phyloP scores from a whole-genome alignment of 2,888 invertebrate species.

The Carpatolechia fugitivella region DNA sequence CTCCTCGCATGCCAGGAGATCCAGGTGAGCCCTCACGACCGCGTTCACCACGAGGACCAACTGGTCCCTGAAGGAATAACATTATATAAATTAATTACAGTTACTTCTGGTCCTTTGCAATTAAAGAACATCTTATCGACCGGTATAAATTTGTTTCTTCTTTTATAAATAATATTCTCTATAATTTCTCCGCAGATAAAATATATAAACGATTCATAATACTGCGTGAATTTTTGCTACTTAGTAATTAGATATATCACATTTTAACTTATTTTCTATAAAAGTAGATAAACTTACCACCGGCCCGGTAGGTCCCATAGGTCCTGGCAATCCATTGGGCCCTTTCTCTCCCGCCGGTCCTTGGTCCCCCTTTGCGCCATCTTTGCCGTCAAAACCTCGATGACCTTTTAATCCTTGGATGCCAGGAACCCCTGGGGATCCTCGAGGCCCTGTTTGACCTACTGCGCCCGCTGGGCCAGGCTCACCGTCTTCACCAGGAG shows the following conservation, averaged over 20 bases:
- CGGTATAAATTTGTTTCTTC: too few species aligned
- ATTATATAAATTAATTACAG: neutral
- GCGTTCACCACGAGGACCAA: slow-evolving; percentile 89
- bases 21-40: slow-evolving; percentile 91
- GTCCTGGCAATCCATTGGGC: slow-evolving; percentile 81
- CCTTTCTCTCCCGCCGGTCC: slow-evolving; percentile 89
- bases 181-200: too few species aligned
- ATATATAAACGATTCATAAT: too few species aligned
- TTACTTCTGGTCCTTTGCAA: too few species aligned
- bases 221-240: too few species aligned
- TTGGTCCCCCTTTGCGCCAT: slow-evolving; percentile 90
- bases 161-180: too few species aligned
- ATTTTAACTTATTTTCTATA: too few species aligned
- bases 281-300: slow-evolving; percentile 69
- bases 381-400: slow-evolving; percentile 87
- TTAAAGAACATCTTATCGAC: too few species aligned
- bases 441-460: slow-evolving; percentile 87
- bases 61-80: slow-evolving; percentile 80
- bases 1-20: slow-evolving; percentile 86
- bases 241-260: too few species aligned
- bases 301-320: slow-evolving; percentile 85
- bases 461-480: slow-evolving; percentile 84
- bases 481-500: slow-evolving; percentile 89
- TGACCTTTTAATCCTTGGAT: slow-evolving; percentile 91
- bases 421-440: slow-evolving; percentile 86